Evolutionary conservation across 2,797 vertebrate species (phyloP), one percentile per base, ranked within the genome.

Genomic region (Perodicticus potto): DNA sequence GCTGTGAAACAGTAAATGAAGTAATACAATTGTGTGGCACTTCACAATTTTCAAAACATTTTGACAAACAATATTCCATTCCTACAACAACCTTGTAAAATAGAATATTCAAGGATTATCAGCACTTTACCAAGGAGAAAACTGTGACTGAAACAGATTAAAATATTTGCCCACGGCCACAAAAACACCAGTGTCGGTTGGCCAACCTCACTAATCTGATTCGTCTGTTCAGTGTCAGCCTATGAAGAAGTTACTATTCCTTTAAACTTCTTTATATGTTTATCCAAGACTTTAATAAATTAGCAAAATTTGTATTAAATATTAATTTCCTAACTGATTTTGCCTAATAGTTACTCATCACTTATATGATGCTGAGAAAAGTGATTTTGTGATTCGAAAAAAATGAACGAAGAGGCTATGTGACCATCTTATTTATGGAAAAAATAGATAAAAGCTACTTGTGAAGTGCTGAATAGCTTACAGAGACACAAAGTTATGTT

Each of bases 1-100:
- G n/a, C 63, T 73, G 16, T 86, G 40, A 81, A 93, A 81, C 40
- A 81, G 20, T 81, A 92, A 82, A 93, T 43, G 49, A 94, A 87
- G 74, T 76, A 74, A 67, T 11, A 45, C n/a, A 89, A 92, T 57
- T 82, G 53, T 14, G 25, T 22, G 45, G 59, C 45, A 86, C 14
- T 57, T 77, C n/a, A 61, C n/a, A 77, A 94, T 67, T 91, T 93
- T 87, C 82, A 96, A 95, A 96, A 94, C 80, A 93, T 93, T 96
- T 86, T 95, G 93, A 96, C 72, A 95, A 96, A 86, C 32, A 89
- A 77, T 55, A 77, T 87, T 73, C 67, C 59, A 74, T 23, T 61
- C 61, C 65, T 61, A 7, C 19, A 94, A 72, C 16, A 77, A 81
- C 34, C 6, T 10, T n/a, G 5, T 57, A 89, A 96, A 94, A 77